Evolutionary conservation across 2,113 vertebrate genomes (phyloP).

Genomic region (Coregonus clupeaformis): DNA sequence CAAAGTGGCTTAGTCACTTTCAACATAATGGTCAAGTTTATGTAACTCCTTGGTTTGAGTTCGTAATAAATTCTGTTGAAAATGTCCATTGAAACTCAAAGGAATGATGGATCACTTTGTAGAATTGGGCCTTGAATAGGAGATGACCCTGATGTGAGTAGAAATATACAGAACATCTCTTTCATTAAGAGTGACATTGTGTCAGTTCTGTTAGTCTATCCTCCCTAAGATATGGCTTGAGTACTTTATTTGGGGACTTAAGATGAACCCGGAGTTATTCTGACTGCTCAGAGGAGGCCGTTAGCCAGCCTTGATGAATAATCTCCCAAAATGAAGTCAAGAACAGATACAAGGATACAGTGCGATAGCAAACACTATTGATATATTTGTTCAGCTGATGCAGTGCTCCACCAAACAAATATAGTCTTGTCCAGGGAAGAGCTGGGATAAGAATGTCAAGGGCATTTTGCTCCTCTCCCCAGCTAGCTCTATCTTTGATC

Average conservation of each 20-base stretch:
- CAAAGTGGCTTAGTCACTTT: too few species aligned
- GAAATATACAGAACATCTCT: background rate
- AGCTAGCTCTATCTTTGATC: slow-evolving; percentile 16
- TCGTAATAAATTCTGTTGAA: background rate
- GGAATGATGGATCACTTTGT: background rate
- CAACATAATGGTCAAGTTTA: too few species aligned
- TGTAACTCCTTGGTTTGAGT: too few species aligned
- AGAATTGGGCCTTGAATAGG: too few species aligned
- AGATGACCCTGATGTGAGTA: too few species aligned
- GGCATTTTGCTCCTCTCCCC: background rate
- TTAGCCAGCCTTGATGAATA: background rate
- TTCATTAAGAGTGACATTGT: background rate
- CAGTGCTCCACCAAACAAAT: background rate
- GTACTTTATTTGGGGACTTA: too few species aligned
- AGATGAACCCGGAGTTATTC: background rate
- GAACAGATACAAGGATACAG: background rate
- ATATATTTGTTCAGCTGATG: background rate
- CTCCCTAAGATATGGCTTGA: background rate
- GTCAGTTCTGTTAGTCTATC: background rate
- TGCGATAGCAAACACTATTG: background rate
- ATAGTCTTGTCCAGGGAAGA: background rate
- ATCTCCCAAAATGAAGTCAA: background rate
- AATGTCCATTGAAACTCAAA: background rate
- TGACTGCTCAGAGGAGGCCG: background rate
- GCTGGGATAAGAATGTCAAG: slow-evolving; percentile 11